Percentiles rank a stretch among this genome's conserved stretches.
These are phyloP conservation scores for Conger conger DNA, from an alignment of 2,113 vertebrate genomes.

Conservation along the genomic window DNA sequence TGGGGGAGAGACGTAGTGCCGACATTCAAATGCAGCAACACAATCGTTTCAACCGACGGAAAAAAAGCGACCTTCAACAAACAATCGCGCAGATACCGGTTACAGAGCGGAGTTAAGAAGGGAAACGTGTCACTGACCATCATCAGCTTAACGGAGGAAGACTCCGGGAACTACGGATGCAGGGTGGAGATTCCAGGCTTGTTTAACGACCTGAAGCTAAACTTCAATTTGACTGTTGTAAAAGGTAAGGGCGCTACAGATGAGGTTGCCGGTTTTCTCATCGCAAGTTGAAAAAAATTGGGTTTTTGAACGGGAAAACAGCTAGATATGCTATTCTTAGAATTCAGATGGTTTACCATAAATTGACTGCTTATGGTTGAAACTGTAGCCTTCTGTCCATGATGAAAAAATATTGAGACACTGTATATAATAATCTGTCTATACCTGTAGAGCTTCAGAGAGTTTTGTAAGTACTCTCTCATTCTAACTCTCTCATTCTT, in stretches of 20 bases:
- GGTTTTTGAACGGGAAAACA: no score
- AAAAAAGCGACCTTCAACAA: not conserved
- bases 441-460: no score
- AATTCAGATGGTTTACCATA: no score
- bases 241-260: conserved; percentile 8
- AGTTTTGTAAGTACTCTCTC: no score
- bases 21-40: conserved; percentile 30
- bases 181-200: conserved; percentile 64
- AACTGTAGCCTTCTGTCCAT: no score
- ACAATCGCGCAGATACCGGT: conserved; percentile 52
- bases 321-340: no score
- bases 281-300: not conserved
- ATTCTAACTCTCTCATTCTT: no score
- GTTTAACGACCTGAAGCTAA: conserved; percentile 71
- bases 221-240: conserved; percentile 29
- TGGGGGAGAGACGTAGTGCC: conserved; percentile 70
- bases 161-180: conserved; percentile 77
- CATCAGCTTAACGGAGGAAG: conserved; percentile 30
- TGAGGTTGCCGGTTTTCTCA: not conserved
- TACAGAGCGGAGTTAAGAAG: conserved; percentile 38
- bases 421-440: no score
- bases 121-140: conserved; percentile 78
- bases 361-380: no score
- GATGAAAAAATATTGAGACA: no score
- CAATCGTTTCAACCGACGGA: conserved; percentile 61